Conservation (phyloP, 2,797 vertebrate genomes). For the Melanotaenia pygmaea region DNA sequence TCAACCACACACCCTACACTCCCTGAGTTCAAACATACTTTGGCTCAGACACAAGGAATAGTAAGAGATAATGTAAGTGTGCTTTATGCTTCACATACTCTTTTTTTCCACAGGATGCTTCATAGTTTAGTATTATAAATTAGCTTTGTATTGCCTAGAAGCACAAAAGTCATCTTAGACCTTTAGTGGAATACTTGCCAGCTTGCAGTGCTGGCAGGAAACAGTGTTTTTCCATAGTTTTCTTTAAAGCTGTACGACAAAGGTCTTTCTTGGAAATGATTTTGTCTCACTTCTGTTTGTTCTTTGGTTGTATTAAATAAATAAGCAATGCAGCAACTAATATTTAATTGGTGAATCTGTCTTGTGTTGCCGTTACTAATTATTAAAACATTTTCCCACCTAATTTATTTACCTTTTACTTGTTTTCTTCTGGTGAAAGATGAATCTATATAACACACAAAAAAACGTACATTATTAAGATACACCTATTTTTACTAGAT, state of each 20-base stretch:
- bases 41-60: constrained; percentile 31
- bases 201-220: constrained; percentile 9
- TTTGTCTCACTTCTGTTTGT: constrained; percentile 4
- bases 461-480: not conserved
- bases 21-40: constrained; percentile 36
- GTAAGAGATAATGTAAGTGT: constrained; percentile 62
- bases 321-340: not conserved
- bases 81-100: not conserved
- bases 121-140: constrained; percentile 1
- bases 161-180: not conserved
- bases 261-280: constrained; percentile 8
- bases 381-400: not conserved
- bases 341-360: not conserved
- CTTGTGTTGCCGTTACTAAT: not conserved
- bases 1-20: constrained; percentile 25
- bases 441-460: not conserved
- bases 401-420: not conserved
- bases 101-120: not conserved
- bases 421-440: not conserved
- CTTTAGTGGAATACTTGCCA: not conserved
- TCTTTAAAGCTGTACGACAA: constrained; percentile 5
- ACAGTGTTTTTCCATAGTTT: constrained; percentile 16
- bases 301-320: not conserved
- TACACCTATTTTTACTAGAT: not conserved
- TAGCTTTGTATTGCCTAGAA: constrained; percentile 2